Percentiles rank a stretch among this genome's conserved stretches.
These are phyloP conservation scores for Stomatorhinus ivindoensis DNA, from an alignment of 2,113 vertebrate genomes.

Conservation along the genomic window DNA sequence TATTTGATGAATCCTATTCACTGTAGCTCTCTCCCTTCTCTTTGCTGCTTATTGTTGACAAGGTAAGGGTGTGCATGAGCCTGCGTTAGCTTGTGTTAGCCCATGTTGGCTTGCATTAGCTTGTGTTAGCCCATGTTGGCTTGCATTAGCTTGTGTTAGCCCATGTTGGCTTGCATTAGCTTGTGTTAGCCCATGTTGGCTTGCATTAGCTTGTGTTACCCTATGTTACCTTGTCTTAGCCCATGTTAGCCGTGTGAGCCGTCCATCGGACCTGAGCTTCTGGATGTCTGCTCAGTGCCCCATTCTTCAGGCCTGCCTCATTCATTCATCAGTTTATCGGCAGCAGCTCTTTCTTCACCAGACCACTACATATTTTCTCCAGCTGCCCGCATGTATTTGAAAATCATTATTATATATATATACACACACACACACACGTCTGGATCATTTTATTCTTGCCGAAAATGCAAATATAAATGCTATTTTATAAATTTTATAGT, in stretches of 20 bases:
- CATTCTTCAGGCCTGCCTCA: background rate
- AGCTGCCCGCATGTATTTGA: background rate
- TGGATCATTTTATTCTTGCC: background rate
- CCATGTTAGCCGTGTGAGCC: background rate
- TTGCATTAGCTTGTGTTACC: background rate
- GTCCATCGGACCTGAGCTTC: background rate
- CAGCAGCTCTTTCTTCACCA: background rate
- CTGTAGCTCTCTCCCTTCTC: background rate
- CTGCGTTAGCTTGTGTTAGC: background rate
- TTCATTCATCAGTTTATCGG: background rate
- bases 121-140: background rate
- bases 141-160: background rate
- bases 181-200: no score
- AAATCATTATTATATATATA: background rate
- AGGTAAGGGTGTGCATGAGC: background rate
- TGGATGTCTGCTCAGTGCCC: background rate
- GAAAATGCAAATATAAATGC: background rate
- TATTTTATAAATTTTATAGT: background rate
- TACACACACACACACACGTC: no score
- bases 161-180: background rate
- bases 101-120: background rate
- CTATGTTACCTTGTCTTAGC: background rate
- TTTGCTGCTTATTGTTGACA: background rate
- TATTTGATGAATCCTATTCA: background rate
- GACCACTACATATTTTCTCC: background rate